Evolutionary conservation across 2,888 invertebrate species (phyloP).

Genomic region (Macrosoma leucophasiata): DNA sequence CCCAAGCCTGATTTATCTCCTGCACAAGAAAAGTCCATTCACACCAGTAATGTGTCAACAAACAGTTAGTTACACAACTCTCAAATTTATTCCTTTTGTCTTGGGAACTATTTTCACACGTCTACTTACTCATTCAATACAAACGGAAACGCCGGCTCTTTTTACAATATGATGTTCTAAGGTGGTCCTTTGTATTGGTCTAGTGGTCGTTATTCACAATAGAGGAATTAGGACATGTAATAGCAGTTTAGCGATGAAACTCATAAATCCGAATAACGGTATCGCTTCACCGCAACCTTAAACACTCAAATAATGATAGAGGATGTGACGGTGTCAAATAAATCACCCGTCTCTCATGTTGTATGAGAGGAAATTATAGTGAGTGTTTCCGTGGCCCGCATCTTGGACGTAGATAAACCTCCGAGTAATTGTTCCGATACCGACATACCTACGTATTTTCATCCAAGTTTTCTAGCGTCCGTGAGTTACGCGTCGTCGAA

Average conservation of each 20-base stretch:
- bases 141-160: slow-evolving; percentile 16
- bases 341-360: slow-evolving; percentile 49
- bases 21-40: slow-evolving; percentile 41
- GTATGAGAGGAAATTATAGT: slow-evolving; percentile 55
- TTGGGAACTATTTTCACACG: slow-evolving; percentile 14
- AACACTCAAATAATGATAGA: slow-evolving; percentile 37
- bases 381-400: slow-evolving; percentile 61
- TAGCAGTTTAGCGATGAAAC: slow-evolving; percentile 7
- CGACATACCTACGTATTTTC: too few relatives aligned
- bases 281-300: slow-evolving; percentile 10
- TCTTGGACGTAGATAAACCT: slow-evolving; percentile 47
- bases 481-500: too few relatives aligned
- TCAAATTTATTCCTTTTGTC: slow-evolving; percentile 18
- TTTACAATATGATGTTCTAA: slow-evolving; percentile 13
- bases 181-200: slow-evolving; percentile 16
- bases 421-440: too few relatives aligned
- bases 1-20: slow-evolving; percentile 47
- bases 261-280: slow-evolving; percentile 15
- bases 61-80: slow-evolving; percentile 17
- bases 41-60: slow-evolving; percentile 26
- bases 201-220: slow-evolving; percentile 13
- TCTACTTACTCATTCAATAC: slow-evolving; percentile 20
- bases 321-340: slow-evolving; percentile 47
- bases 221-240: slow-evolving; percentile 9
- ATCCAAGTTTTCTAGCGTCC: too few relatives aligned